Evolutionary conservation across 1,140 invertebrate species (phyloP).

Genomic region (fruit fly (Drosophila melanogaster)): DNA sequence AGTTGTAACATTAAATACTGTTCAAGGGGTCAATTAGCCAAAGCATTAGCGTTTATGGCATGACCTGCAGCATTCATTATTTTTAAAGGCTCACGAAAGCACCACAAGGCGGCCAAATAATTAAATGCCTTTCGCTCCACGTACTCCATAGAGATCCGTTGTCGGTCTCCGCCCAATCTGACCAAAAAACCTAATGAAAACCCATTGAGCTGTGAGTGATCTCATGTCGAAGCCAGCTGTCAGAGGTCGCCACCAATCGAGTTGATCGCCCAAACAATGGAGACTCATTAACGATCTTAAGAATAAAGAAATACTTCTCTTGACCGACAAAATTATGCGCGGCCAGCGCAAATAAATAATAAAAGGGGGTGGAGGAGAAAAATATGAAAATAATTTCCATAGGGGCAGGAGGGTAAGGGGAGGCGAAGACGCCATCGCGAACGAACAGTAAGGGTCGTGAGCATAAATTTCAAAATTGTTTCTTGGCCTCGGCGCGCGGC

Average conservation of each 20-base stretch:
- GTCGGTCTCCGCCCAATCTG: conserved; percentile 4
- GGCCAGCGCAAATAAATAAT: conserved; percentile 50
- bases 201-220: conserved; percentile 45
- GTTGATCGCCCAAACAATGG: conserved; percentile 43
- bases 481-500: conserved; percentile 57
- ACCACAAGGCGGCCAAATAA: conserved; percentile 5
- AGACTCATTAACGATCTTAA: conserved; percentile 61
- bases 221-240: conserved; percentile 36
- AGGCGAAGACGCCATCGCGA: conserved; percentile 19
- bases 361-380: conserved; percentile 6
- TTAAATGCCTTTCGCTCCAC: conserved; percentile 23
- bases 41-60: neutral
- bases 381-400: conserved; percentile 48
- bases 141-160: conserved; percentile 5
- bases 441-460: conserved; percentile 72
- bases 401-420: neutral
- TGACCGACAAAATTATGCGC: conserved; percentile 23
- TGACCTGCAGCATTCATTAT: conserved; percentile 19
- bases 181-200: conserved; percentile 32
- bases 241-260: conserved; percentile 58
- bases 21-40: neutral
- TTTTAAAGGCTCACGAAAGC: conserved; percentile 34
- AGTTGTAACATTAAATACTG: neutral
- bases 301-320: conserved; percentile 38
- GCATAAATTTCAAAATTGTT: conserved; percentile 81